Percentiles rank a stretch among this genome's conserved stretches.
These are phyloP conservation scores for Torymus auratus DNA, from an alignment of 2,888 invertebrate genomes.

Conservation along the genomic window DNA sequence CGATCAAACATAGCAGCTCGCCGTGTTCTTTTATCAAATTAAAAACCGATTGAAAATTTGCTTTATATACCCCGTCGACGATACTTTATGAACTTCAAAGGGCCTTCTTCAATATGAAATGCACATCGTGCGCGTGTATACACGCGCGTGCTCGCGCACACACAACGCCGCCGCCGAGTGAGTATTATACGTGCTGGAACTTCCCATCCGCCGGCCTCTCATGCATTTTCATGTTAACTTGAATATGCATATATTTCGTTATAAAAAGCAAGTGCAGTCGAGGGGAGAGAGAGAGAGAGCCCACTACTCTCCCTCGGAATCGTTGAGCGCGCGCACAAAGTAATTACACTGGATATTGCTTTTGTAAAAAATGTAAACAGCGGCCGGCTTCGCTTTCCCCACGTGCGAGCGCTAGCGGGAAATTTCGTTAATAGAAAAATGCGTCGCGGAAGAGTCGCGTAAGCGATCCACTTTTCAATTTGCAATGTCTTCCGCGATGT, in stretches of 20 bases:
- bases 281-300: conserved; percentile 2
- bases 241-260: conserved; percentile 43
- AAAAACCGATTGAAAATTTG: conserved; percentile 1
- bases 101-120: not conserved
- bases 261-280: no score
- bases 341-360: conserved; percentile 11
- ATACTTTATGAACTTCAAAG: not conserved
- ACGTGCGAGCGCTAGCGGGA: no score
- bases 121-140: no score
- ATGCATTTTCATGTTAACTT: conserved; percentile 47
- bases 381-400: no score
- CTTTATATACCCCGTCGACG: not conserved
- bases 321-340: not conserved
- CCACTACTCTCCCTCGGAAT: not conserved
- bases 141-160: no score
- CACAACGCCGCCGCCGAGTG: no score
- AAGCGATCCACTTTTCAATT: no score
- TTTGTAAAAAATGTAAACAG: conserved; percentile 12
- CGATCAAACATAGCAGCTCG: not conserved
- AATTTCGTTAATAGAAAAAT: no score
- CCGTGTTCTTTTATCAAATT: conserved; percentile 7
- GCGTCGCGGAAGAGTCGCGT: no score
- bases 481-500: no score
- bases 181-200: not conserved
- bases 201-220: not conserved